Evolutionary conservation across 1,140 invertebrate species (phyloP), one percentile per base, ranked within the genome.

Genomic region (Solenopsis invicta): DNA sequence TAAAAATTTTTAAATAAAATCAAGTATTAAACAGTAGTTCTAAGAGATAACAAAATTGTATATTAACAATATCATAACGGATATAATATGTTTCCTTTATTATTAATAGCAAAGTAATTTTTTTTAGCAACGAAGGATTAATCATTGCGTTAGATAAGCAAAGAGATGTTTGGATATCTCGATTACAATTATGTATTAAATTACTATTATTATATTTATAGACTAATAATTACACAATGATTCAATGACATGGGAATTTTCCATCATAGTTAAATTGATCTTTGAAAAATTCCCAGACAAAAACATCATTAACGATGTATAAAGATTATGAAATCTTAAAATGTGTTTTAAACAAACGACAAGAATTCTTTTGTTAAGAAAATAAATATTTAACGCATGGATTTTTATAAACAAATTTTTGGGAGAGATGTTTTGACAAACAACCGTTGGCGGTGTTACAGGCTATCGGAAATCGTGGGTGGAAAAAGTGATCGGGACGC

Each of bases 381-480:
- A 41, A 48, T 48, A 62, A 2, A 18, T 59, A n/a, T n/a, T n/a
- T n/a, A 59, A 62, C 4, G 24, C 1, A 48, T 18, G 4, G 16
- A 18, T 56, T 80, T 67, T 54, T 50, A 6, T 34, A 12, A 2
- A 12, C 10, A 37, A 66, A 67, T 41, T 41, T 41, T 69, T 34
- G 34, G 41, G 8, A 69, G 45, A 67, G 13, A 59, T 50, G 18
- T 74, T 77, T 61, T 82, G 12, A 56, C 34, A 16, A 72, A 34
- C 37, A 34, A 8, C 16, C 13, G 21, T 29, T 52, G 29, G 29
- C 61, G 18, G 18, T 21, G 29, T 77, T 78, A 29, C 61, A 24
- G 16, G 34, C 41, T 29, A 8, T 82, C 80, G 80, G 69, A 74
- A 84, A 84, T 84, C 82, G 82, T 85, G 74, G 82, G 61, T 66